Conservation (phyloP, 1,140 invertebrate species). For the Euwallacea similis region DNA sequence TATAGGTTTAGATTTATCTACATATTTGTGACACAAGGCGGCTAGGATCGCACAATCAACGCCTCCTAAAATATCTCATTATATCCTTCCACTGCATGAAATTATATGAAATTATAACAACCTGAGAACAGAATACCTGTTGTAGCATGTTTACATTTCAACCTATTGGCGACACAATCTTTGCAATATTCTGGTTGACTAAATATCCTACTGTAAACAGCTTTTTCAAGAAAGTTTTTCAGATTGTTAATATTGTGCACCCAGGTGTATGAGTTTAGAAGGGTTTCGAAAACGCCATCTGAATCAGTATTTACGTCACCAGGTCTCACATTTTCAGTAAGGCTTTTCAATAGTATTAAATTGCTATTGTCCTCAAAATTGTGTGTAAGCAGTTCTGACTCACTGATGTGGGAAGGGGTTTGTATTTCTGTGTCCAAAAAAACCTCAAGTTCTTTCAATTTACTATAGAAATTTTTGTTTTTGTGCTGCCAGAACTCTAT, state of each 20-base stretch:
- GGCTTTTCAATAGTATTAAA: constrained; percentile 21
- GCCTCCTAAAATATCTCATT: constrained; percentile 56
- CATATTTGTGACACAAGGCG: constrained; percentile 72
- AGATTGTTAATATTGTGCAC: constrained; percentile 56
- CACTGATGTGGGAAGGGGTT: not conserved
- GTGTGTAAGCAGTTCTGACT: constrained; percentile 5
- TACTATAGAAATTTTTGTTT: constrained; percentile 48
- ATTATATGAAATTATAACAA: not conserved
- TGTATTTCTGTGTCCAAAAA: constrained; percentile 51
- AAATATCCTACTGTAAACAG: constrained; percentile 65
- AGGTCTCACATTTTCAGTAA: constrained; percentile 13
- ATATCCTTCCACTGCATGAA: not conserved
- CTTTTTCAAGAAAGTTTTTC: constrained; percentile 61
- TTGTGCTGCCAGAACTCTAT: constrained; percentile 54
- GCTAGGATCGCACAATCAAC: constrained; percentile 91
- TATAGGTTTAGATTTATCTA: constrained; percentile 71
- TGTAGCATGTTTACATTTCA: constrained; percentile 69
- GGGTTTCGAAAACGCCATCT: constrained; percentile 52
- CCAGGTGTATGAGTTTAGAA: constrained; percentile 53
- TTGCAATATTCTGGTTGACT: constrained; percentile 69
- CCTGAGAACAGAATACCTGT: constrained; percentile 92
- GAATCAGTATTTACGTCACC: constrained; percentile 11
- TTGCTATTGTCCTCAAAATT: constrained; percentile 38
- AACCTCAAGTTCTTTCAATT: constrained; percentile 52
- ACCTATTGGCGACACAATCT: constrained; percentile 58